phyloP scores from a whole-genome alignment of 2,113 vertebrate genomes.

The Pteropus alecto region DNA sequence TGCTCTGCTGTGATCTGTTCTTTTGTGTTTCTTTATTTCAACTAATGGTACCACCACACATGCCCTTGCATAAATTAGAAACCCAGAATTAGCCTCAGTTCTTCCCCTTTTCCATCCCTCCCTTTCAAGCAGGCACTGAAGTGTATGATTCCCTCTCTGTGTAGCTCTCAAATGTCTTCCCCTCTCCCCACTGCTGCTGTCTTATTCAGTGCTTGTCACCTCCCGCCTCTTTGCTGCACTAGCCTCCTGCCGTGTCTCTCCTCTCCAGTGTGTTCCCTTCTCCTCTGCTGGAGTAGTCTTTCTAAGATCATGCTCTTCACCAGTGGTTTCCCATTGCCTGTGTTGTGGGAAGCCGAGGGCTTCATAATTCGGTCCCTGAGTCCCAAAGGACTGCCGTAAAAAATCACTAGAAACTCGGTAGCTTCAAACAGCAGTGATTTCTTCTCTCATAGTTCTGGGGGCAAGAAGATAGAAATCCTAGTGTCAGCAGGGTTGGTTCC shows the following conservation, averaged over 20 bases:
- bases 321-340: neutral
- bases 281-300: neutral
- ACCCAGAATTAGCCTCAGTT: neutral
- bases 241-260: neutral
- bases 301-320: no score
- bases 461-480: neutral
- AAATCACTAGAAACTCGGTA: neutral
- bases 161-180: neutral
- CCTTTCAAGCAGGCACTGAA: neutral
- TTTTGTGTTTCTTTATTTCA: neutral
- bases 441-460: neutral
- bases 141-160: fast-evolving
- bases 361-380: neutral
- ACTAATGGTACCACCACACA: neutral
- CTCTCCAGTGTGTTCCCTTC: neutral
- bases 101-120: neutral
- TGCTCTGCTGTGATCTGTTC: neutral
- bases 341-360: neutral
- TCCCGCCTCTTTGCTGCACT: neutral
- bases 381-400: neutral
- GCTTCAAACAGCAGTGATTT: neutral
- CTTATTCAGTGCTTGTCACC: neutral
- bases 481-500: neutral
- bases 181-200: neutral
- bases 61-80: neutral